Percentiles rank a stretch among this genome's conserved stretches.
Evolutionary conservation across 2,888 invertebrate genomes (phyloP).

Genomic region (Rhimphoctona megacephalus): DNA sequence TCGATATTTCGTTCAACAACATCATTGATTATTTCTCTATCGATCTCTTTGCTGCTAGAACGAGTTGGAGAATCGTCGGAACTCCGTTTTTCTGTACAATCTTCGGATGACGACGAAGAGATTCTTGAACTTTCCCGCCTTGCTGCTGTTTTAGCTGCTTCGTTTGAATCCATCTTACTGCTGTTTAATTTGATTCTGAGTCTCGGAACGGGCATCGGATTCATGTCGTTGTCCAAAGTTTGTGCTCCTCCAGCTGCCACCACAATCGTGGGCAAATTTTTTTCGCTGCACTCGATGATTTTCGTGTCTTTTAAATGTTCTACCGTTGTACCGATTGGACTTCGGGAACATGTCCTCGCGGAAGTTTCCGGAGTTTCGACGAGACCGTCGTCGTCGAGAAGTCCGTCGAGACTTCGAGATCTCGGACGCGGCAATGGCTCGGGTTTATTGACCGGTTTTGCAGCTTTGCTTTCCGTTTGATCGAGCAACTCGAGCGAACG

Average conservation of each 20-base stretch:
- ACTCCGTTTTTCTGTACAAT: slow-evolving; percentile 19
- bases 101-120: slow-evolving; percentile 59
- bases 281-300: slow-evolving; percentile 58
- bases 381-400: slow-evolving; percentile 85
- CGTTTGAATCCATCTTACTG: slow-evolving; percentile 28
- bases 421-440: slow-evolving; percentile 84
- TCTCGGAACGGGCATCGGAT: slow-evolving; percentile 70
- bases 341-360: slow-evolving; percentile 23
- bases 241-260: not conserved
- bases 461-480: slow-evolving; percentile 73
- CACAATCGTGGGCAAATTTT: slow-evolving; percentile 53
- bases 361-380: slow-evolving; percentile 5
- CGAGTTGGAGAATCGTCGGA: not conserved
- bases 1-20: slow-evolving; percentile 15
- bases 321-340: slow-evolving; percentile 38
- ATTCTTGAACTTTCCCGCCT: slow-evolving; percentile 41
- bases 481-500: slow-evolving; percentile 76
- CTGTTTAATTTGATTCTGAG: slow-evolving; percentile 54
- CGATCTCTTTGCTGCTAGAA: not conserved
- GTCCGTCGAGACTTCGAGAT: slow-evolving; percentile 89
- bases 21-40: not conserved
- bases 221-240: slow-evolving; percentile 29
- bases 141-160: slow-evolving; percentile 45
- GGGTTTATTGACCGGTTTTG: slow-evolving; percentile 64
- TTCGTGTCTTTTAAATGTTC: slow-evolving; percentile 58